Percentiles rank a stretch among this genome's conserved stretches.
Conservation (phyloP, 2,113 vertebrate genomes). For the Nyctibius bracteatus region DNA sequence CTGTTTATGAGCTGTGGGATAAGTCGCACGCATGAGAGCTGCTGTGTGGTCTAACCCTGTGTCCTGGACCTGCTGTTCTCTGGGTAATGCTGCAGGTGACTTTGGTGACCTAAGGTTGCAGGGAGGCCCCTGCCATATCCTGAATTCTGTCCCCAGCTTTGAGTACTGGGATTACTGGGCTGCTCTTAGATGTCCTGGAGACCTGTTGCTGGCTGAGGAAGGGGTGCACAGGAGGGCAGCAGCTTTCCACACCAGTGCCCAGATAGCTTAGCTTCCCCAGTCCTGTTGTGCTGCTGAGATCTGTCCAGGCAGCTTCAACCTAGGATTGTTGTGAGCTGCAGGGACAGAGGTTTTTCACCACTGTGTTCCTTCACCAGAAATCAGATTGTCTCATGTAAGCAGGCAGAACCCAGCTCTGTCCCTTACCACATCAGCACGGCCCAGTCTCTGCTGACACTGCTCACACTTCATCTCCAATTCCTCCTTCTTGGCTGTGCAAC, state of each 20-base stretch:
- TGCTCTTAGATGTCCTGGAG: not conserved
- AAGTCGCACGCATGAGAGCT: not conserved
- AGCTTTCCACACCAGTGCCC: not conserved
- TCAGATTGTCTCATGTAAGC: not conserved
- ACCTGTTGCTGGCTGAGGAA: not conserved
- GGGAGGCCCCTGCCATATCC: not conserved
- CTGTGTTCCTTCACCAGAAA: not conserved
- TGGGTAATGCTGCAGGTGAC: not conserved
- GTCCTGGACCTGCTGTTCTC: not conserved
- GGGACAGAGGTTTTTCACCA: not conserved
- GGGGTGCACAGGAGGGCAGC: not conserved
- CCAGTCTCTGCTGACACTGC: constrained; percentile 81
- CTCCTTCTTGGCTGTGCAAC: constrained; percentile 83
- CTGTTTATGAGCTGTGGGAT: constrained; percentile 82
- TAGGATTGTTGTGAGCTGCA: not conserved
- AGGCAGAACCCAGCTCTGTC: not conserved
- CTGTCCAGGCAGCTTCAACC: not conserved
- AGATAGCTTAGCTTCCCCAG: not conserved
- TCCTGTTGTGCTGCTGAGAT: not conserved
- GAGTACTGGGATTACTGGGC: not conserved
- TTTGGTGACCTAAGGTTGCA: not conserved
- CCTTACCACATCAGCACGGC: constrained; percentile 80
- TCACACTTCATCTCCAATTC: constrained; percentile 86
- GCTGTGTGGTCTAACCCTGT: not conserved
- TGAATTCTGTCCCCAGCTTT: not conserved